A percentile compares a stretch with the other conserved stretches of the same genome.
These are phyloP conservation scores for Hetaerina americana DNA, from an alignment of 1,140 invertebrate species.

Conservation along the genomic window DNA sequence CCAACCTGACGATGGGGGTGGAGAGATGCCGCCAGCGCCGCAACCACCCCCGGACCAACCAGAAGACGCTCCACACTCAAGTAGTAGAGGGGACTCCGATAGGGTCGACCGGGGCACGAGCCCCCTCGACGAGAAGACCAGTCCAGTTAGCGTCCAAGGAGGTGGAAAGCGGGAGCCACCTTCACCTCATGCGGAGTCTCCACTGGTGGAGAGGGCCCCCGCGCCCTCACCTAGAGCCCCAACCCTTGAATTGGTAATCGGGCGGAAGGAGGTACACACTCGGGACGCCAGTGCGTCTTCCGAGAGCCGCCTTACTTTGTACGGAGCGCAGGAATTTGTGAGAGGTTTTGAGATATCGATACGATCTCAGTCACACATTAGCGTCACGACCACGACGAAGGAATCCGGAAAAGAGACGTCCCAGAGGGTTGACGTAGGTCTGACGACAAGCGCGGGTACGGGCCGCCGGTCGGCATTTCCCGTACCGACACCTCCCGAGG, in stretches of 20 bases:
- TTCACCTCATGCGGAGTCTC: slow-evolving; percentile 7
- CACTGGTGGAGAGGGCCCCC: slow-evolving; percentile 9
- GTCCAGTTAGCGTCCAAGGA: slow-evolving; percentile 12
- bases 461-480: background rate
- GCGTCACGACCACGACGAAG: slow-evolving; percentile 28
- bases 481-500: background rate
- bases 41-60: background rate
- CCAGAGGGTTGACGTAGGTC: slow-evolving; percentile 30
- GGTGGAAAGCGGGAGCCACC: slow-evolving; percentile 15
- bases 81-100: background rate
- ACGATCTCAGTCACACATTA: slow-evolving; percentile 36
- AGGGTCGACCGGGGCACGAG: slow-evolving; percentile 27
- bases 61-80: background rate
- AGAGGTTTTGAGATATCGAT: slow-evolving; percentile 33
- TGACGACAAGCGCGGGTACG: slow-evolving; percentile 25
- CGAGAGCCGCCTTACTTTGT: slow-evolving; percentile 34
- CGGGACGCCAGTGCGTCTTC: slow-evolving; percentile 33
- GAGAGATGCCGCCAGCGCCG: background rate
- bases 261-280: slow-evolving; percentile 34
- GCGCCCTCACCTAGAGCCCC: slow-evolving; percentile 19
- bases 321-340: slow-evolving; percentile 28
- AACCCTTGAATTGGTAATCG: slow-evolving; percentile 34
- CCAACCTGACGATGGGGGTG: background rate
- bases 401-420: slow-evolving; percentile 30
- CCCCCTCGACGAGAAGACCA: slow-evolving; percentile 24